phyloP scores from a whole-genome alignment of 2,888 invertebrate genomes.

The Mimumesa dahlbomi region DNA sequence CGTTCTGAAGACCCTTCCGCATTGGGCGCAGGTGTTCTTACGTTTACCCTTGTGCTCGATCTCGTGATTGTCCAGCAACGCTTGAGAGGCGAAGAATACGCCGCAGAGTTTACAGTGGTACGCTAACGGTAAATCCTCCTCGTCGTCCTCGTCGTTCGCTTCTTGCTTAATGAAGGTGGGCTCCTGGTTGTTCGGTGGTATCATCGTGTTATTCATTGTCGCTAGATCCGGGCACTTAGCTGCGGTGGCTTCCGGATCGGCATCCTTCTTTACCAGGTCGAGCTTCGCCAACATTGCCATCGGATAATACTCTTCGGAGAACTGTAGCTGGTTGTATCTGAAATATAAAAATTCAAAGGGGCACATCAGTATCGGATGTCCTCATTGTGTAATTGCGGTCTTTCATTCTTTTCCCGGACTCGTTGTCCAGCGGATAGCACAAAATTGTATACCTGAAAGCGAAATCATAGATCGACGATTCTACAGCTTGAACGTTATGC shows the following conservation, averaged over 20 bases:
- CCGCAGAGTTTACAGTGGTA: slow-evolving; percentile 72
- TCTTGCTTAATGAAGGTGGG: slow-evolving; percentile 62
- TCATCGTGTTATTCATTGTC: slow-evolving; percentile 16
- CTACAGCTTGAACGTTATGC: slow-evolving; percentile 16
- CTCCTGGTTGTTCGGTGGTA: slow-evolving; percentile 14
- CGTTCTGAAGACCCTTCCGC: slow-evolving; percentile 72
- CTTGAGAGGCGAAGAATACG: slow-evolving; percentile 69
- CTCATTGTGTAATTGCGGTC: slow-evolving; percentile 32
- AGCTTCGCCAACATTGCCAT: slow-evolving; percentile 73
- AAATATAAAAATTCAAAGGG: slow-evolving; percentile 74
- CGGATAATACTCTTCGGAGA: slow-evolving; percentile 71
- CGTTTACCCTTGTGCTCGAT: slow-evolving; percentile 70
- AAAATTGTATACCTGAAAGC: slow-evolving; percentile 53
- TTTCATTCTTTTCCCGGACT: slow-evolving; percentile 51
- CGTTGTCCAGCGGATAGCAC: slow-evolving; percentile 44
- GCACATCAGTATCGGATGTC: slow-evolving; percentile 68
- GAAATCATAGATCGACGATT: slow-evolving; percentile 24
- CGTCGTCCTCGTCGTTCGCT: slow-evolving; percentile 53
- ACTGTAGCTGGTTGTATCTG: slow-evolving; percentile 73
- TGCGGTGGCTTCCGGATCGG: slow-evolving; percentile 15
- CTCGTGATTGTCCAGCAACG: slow-evolving; percentile 68
- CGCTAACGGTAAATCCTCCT: slow-evolving; percentile 71
- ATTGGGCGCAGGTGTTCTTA: slow-evolving; percentile 74
- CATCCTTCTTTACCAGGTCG: slow-evolving; percentile 71
- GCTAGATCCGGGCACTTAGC: slow-evolving; percentile 25